Evolutionary conservation across 1,140 invertebrate species (phyloP).

Genomic region (Phymorhynchus buccinoides): DNA sequence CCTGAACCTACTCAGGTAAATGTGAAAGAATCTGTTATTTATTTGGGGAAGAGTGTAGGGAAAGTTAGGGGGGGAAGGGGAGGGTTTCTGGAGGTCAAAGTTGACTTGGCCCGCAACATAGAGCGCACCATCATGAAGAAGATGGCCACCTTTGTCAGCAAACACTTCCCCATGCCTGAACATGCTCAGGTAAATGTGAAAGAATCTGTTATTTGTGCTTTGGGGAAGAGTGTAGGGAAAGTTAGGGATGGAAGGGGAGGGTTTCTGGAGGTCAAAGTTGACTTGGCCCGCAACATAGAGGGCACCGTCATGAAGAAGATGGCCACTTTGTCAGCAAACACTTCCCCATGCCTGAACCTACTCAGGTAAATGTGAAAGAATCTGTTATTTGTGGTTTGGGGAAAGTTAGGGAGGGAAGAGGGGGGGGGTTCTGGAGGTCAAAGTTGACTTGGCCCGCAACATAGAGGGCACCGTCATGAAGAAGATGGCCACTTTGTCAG

Average conservation of each 20-base stretch:
- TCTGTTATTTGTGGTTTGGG: no score
- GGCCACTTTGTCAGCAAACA: conserved; percentile 30
- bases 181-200: neutral
- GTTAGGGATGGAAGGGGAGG: no score
- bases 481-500: conserved; percentile 35
- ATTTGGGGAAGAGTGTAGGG: no score
- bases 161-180: conserved; percentile 32
- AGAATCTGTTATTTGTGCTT: neutral
- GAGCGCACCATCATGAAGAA: conserved; percentile 35
- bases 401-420: no score
- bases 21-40: no score
- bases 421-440: conserved; percentile 4
- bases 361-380: neutral
- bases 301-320: conserved; percentile 38
- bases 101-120: conserved; percentile 22
- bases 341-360: conserved; percentile 26
- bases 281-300: conserved; percentile 22
- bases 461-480: conserved; percentile 33
- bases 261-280: conserved; percentile 26
- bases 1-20: conserved; percentile 23
- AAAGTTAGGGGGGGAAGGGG: no score
- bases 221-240: no score
- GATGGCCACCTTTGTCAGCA: conserved; percentile 31
- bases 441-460: conserved; percentile 28
- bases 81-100: conserved; percentile 34